These are phyloP conservation scores for Stratiomys singularior DNA, from an alignment of 2,888 invertebrate genomes.

Conservation along the genomic window DNA sequence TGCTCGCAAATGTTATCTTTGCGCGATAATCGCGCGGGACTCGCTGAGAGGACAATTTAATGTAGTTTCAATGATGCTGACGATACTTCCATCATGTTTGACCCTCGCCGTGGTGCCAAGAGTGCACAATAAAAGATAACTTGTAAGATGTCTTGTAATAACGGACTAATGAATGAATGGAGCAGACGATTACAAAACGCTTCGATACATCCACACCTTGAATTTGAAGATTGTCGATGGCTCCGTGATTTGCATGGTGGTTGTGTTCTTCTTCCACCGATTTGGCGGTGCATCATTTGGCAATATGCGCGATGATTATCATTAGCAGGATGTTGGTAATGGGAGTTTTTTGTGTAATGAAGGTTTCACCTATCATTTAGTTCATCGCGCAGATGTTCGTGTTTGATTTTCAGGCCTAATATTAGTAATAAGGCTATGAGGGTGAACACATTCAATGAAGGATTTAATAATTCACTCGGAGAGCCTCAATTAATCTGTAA, in stretches of 20 bases:
- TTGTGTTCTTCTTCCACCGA: neutral
- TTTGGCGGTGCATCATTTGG: neutral
- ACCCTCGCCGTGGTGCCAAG: neutral
- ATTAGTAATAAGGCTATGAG: too few relatives aligned
- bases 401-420: too few relatives aligned
- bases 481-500: too few relatives aligned
- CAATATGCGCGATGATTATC: neutral
- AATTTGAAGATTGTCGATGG: neutral
- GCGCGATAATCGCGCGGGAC: neutral
- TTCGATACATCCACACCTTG: neutral
- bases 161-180: neutral
- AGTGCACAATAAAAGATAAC: neutral
- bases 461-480: too few relatives aligned
- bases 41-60: neutral
- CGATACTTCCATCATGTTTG: neutral
- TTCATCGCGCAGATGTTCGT: too few relatives aligned
- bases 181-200: neutral
- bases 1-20: neutral
- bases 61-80: neutral
- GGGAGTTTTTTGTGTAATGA: neutral
- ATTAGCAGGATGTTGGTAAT: too few relatives aligned
- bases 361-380: neutral
- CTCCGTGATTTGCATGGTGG: neutral
- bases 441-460: too few relatives aligned
- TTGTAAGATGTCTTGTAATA: constrained; percentile 8